Base-by-base conservation (phyloP, 1,140 invertebrate species). In the Brachionus plicatilis region DNA sequence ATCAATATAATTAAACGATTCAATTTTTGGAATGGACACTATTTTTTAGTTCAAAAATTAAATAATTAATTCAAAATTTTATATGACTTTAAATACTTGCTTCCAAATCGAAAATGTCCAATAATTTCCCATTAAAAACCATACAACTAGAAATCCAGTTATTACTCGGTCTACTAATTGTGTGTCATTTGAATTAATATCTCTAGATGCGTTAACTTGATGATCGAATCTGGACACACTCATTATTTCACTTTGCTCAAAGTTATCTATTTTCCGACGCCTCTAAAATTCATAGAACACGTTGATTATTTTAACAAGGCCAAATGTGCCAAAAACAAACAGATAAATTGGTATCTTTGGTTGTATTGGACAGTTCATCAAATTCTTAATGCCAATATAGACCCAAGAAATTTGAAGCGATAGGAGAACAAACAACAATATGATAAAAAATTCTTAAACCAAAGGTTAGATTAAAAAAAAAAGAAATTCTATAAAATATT, bases 231-330 rank as follows among this genome's bases (percentile, higher is more conserved):
- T 86, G 8, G 86, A 87, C 53, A 90, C 88, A 3, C 86, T 85
- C 37, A 87, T 87, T 37, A 88, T 87, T 85, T 89, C 88, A n/a
- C 87, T 85, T 14, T 91, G 90, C 86, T 93, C 92, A 14, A 92
- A 88, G n/a, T 91, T 90, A 79, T 91, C 90, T 85, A 90, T 91
- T 43, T 88, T 86, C 6, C 92, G 89, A 0, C 91, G 91, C 56
- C 91, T 90, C 11, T 94, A 91, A 87, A 94, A 93, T 1, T 91
- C 90, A 90, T 93, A 94, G 9, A 94, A 89, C 20, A 92, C 89
- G 91, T 85, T 70, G 0, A 86, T 75, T 27, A 89, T 68, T 72
- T 88, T 88, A 2, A 89, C 80, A 0, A 87, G 70, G 17, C 87
- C 87, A 83, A 88, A 87, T 85, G 87, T 86, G 1, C 88, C 88